A percentile compares a stretch with the other conserved stretches of the same genome.
phyloP scores from a whole-genome alignment of 1,140 invertebrate genomes.

The Chionoecetes opilio region DNA sequence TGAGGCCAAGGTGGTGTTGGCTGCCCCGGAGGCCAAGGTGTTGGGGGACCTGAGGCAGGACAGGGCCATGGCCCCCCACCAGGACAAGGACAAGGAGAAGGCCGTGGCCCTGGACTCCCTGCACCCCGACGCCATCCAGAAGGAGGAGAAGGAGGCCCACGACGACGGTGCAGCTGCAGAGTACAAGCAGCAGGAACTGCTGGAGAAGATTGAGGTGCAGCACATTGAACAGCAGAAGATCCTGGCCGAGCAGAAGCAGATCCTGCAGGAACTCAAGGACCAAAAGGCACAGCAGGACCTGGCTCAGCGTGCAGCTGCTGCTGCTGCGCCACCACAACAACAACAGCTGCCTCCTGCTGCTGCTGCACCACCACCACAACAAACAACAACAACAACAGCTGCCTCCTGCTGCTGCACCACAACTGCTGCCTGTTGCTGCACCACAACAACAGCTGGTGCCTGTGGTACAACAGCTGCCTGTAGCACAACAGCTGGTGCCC shows the following conservation, averaged over 20 bases:
- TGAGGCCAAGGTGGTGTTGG: not conserved
- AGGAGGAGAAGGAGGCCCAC: constrained; percentile 63
- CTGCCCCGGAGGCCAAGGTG: not conserved
- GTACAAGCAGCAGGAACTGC: constrained; percentile 65
- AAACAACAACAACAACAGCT: no score
- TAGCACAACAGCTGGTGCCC: not conserved
- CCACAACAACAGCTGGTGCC: not conserved
- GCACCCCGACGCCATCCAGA: constrained; percentile 72
- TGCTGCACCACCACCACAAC: not conserved
- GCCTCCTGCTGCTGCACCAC: not conserved
- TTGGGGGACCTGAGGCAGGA: not conserved
- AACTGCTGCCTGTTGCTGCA: not conserved
- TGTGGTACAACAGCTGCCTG: not conserved
- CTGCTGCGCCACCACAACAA: not conserved
- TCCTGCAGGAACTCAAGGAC: constrained; percentile 73
- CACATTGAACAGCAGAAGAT: constrained; percentile 67
- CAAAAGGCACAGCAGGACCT: constrained; percentile 63
- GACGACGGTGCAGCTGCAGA: constrained; percentile 28
- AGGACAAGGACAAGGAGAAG: not conserved
- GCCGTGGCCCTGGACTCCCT: constrained; percentile 41
- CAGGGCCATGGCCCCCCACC: not conserved
- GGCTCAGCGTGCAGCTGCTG: not conserved
- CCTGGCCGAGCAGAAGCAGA: constrained; percentile 69
- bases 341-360: not conserved
- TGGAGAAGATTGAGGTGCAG: constrained; percentile 70